A percentile compares a stretch with the other conserved stretches of the same genome.
phyloP scores from a whole-genome alignment of 2,113 vertebrate genomes.

The Zonotrichia leucophrys region DNA sequence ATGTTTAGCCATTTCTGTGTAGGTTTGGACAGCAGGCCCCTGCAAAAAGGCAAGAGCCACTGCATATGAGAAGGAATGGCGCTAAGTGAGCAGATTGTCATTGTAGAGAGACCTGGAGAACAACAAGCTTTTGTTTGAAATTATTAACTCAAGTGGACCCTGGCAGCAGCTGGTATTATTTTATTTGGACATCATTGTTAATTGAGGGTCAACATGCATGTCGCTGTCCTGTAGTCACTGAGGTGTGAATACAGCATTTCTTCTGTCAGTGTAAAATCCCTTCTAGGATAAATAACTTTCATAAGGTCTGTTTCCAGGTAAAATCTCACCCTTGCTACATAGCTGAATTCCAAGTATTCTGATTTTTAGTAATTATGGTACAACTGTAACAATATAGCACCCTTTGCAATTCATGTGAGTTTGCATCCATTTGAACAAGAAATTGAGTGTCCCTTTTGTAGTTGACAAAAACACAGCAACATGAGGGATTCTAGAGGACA shows the following conservation, averaged over 20 bases:
- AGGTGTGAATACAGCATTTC: neutral
- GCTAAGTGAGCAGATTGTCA: neutral
- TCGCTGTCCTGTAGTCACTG: neutral
- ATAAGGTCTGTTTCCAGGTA: neutral
- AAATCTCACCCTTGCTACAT: neutral
- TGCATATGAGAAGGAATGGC: neutral
- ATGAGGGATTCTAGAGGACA: neutral
- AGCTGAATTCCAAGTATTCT: neutral
- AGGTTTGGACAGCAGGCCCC: neutral
- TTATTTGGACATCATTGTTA: neutral
- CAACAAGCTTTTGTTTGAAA: neutral
- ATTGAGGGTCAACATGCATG: accelerated
- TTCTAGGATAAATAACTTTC: neutral
- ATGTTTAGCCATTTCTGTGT: accelerated
- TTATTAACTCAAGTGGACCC: neutral
- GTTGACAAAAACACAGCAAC: neutral
- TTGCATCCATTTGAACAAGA: neutral
- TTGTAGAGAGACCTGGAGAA: neutral
- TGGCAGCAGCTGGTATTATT: neutral
- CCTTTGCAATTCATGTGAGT: neutral
- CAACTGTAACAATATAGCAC: neutral
- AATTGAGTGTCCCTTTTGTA: neutral
- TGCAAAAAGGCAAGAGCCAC: accelerated
- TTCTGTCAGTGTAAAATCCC: neutral
- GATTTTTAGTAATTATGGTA: neutral